These are phyloP conservation scores for Trachythela sp. DNA, from an alignment of 64 coral and sea anemone species.

Conservation along the genomic window DNA sequence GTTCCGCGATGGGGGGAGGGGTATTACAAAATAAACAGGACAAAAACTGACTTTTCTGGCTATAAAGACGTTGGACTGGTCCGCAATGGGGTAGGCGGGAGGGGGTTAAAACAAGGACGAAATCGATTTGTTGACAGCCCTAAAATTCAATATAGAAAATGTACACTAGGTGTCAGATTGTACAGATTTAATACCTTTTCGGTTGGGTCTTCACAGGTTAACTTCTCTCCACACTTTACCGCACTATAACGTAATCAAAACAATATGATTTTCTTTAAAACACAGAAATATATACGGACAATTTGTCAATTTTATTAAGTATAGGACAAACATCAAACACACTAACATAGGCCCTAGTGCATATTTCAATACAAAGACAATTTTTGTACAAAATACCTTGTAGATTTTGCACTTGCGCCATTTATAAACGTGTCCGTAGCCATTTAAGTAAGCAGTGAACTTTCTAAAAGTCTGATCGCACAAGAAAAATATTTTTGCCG, in stretches of 20 bases:
- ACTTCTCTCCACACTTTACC: neutral
- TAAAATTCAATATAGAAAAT: too few relatives aligned
- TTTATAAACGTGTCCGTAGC: neutral
- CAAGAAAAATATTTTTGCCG: neutral
- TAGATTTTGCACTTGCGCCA: neutral
- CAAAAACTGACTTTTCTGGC: too few relatives aligned
- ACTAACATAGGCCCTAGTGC: neutral
- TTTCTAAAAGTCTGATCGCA: neutral
- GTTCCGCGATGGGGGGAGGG: too few relatives aligned
- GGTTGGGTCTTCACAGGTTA: neutral
- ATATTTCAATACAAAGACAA: too few relatives aligned
- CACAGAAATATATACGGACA: neutral
- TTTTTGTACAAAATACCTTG: neutral
- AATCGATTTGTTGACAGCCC: too few relatives aligned
- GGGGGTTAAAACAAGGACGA: too few relatives aligned
- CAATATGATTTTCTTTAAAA: neutral
- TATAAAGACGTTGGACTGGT: too few relatives aligned
- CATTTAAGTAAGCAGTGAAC: neutral
- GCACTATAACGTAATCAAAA: neutral
- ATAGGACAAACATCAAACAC: neutral
- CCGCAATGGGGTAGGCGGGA: too few relatives aligned
- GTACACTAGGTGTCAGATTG: too few relatives aligned
- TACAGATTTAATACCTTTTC: neutral
- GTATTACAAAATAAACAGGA: too few relatives aligned
- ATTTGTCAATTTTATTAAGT: too few relatives aligned